Base-by-base conservation (phyloP, 2,797 vertebrate species). In the Notoglanidium macrostoma region DNA sequence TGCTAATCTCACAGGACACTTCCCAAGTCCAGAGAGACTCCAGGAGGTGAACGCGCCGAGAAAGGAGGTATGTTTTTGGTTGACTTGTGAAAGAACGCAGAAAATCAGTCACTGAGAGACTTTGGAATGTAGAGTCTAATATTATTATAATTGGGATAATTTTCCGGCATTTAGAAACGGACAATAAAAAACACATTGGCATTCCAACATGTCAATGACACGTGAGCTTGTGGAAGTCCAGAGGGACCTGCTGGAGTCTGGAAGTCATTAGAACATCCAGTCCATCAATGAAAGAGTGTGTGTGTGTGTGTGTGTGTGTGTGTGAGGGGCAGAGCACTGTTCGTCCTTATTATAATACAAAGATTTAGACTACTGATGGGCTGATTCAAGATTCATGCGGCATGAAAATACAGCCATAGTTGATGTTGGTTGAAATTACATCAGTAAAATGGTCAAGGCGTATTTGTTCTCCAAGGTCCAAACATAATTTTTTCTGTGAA, bases 191-290 rank as follows among this genome's bases (percentile, higher is more conserved):
- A 59, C 54, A 35, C 17, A 23, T 59, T 82, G 49, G 14, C 70
- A 84, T 61, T 89, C 59, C 70, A 26, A 46, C 26, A 68, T 63
- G 61, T 59, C 79, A 46, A 19, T 55, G 84, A 54, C 51, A 23
- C 32, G 11, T 14, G 32, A 83, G 72, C 63, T 23, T 54, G 40
- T 19, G 57, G 73, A 65, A 61, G 32, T 72, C 70, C 51, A 72
- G 57, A 23, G 46, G 35, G 77, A 29, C 9, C 63, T 73, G 77
- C 68, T 86, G 80, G 72, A 88, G 70, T 86, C 88, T 88, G 88
- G 88, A 89, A 89, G 63, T 81, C 29, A 86, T 86, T 86, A 84
- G 35, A 61, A 81, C 83, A 86, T 81, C 84, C 67, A 40, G 29
- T 35, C 11, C 67, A 81, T 80, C 76, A 78, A 86, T 19, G 63